Base-by-base conservation (phyloP, 2,113 vertebrate genomes). In the Opisthocomus hoazin region DNA sequence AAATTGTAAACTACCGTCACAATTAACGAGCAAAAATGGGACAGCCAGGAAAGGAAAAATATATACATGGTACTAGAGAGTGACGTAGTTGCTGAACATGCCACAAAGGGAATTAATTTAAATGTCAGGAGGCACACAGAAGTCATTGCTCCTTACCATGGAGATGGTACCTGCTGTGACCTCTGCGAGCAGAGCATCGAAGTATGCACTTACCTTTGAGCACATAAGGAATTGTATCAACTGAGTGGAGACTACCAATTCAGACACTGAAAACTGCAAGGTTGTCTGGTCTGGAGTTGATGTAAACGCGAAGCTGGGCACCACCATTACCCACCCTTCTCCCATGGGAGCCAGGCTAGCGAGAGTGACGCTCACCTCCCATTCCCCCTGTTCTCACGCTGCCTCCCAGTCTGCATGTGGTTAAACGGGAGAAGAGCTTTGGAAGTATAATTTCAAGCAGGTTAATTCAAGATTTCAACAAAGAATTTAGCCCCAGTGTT, bases 401-500 rank as follows among this genome's bases (percentile, higher is more conserved):
- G 46, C 66, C 41, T 78, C 37, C 27, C 41, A n/a, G 19, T 9
- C 51, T 41, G 10, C 71, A 66, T 1, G 0, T 19, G 41, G 30
- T 50, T 54, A 20, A 87, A 27, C 0, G 4, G 27, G 12, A 64
- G 34, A 81, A 21, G 56, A 89, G 53, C 48, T 92, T 84, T 81
- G 68, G 13, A 89, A 48, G 30, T 63, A 22, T 12, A 11, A 61
- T 84, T 87, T 87, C 53, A 45, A 79, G 63, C 61, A 69, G 53
- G 17, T 65, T 91, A 92, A 76, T 75, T 92, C 53, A 54, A 58
- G 61, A 73, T 82, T 94, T 92, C 89, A 89, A 39, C 60, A 57
- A 71, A 71, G 32, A 87, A 82, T 89, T 87, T 73, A 94, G 53
- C 70, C n/a, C 26, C 15, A 39, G 0, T 73, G 77, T 79, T 87